phyloP scores from a whole-genome alignment of 2,888 invertebrate genomes.

The Lithophane socia region DNA sequence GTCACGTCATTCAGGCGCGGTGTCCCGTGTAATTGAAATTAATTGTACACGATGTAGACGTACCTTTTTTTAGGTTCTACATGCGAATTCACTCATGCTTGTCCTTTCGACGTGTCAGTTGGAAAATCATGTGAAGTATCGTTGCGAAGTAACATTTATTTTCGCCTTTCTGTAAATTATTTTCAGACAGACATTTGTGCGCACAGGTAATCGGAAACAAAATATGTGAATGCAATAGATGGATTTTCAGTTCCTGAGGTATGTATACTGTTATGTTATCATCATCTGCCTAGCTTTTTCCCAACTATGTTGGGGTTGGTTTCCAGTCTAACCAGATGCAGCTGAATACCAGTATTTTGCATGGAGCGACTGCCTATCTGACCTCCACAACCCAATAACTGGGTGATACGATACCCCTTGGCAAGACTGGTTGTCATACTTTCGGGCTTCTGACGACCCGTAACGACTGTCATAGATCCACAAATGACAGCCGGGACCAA shows the following conservation, averaged over 20 bases:
- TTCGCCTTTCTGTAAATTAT: background rate
- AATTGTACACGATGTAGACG: conserved; percentile 61
- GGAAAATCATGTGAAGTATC: background rate
- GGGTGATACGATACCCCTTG: too few relatives aligned
- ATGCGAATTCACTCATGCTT: conserved; percentile 21
- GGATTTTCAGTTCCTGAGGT: background rate
- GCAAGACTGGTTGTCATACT: too few relatives aligned
- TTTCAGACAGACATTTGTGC: background rate
- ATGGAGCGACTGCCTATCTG: too few relatives aligned
- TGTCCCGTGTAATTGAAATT: conserved; percentile 69
- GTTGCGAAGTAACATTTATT: background rate
- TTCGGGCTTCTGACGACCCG: too few relatives aligned
- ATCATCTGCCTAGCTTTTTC: too few relatives aligned
- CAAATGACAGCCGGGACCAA: too few relatives aligned
- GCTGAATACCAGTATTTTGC: too few relatives aligned
- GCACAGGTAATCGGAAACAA: background rate
- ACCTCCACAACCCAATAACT: too few relatives aligned
- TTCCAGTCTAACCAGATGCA: too few relatives aligned
- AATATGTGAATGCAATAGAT: background rate
- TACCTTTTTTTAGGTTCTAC: conserved; percentile 28
- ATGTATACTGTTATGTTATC: background rate
- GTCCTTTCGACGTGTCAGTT: conserved; percentile 10
- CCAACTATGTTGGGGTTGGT: too few relatives aligned
- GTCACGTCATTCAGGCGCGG: conserved; percentile 47
- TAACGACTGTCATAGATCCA: too few relatives aligned